Percentiles rank a stretch among this genome's conserved stretches.
Conservation (phyloP, 2,888 invertebrate species). For the Teleiodes luculella region DNA sequence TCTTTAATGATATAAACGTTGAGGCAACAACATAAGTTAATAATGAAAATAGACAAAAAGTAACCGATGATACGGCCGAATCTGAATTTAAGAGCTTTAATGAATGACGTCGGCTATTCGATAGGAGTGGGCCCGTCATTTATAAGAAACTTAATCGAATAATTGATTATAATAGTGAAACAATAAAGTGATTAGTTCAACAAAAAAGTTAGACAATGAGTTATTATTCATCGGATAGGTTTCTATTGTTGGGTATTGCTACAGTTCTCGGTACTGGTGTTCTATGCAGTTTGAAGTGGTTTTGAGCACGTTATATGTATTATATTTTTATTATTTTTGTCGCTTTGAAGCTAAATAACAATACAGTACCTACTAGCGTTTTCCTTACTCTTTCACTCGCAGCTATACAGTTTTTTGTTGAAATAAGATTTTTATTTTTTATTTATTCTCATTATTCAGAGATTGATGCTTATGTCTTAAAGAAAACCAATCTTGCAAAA, state of each 20-base stretch:
- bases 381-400: no score
- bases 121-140: slow-evolving; percentile 60
- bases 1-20: neutral
- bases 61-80: slow-evolving; percentile 34
- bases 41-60: slow-evolving; percentile 38
- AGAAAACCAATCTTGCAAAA: no score
- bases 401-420: no score
- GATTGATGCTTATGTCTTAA: no score
- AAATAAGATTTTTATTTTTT: no score
- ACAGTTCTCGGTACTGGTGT: neutral
- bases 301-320: no score
- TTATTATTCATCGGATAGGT: slow-evolving; percentile 71
- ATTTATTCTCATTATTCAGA: no score
- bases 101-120: slow-evolving; percentile 60
- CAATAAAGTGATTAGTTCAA: slow-evolving; percentile 78
- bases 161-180: slow-evolving; percentile 75
- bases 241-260: slow-evolving; percentile 62
- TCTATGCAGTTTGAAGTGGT: neutral
- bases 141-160: slow-evolving; percentile 74
- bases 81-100: slow-evolving; percentile 51
- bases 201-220: slow-evolving; percentile 76
- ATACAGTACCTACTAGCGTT: no score
- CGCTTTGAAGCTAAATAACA: no score
- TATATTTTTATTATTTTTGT: no score
- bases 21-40: slow-evolving; percentile 25